phyloP scores from a whole-genome alignment of 2,888 invertebrate species.

The Stenodema calcarata region DNA sequence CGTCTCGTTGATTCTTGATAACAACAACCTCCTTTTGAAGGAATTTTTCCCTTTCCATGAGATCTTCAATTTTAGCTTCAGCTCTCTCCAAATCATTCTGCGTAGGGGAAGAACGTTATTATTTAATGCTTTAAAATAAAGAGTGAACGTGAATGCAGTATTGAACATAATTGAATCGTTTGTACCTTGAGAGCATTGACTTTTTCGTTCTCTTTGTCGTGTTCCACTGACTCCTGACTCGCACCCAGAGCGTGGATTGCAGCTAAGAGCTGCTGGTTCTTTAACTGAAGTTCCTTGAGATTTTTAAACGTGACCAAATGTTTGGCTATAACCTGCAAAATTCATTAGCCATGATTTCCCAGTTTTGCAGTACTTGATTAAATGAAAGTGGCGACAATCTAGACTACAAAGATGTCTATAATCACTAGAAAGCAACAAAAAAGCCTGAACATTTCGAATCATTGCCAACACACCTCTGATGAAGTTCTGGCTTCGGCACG shows the following conservation, averaged over 20 bases:
- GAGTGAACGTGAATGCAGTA: no score
- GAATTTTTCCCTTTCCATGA: constrained; percentile 54
- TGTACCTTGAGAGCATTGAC: constrained; percentile 52
- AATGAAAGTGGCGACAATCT: no score
- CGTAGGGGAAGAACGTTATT: neutral
- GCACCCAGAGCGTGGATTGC: constrained; percentile 85
- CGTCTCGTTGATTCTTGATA: constrained; percentile 56
- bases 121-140: neutral
- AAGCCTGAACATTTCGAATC: no score
- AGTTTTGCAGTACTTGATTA: neutral
- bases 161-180: no score
- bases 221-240: constrained; percentile 82
- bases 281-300: constrained; percentile 86
- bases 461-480: constrained; percentile 69
- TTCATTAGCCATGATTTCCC: neutral
- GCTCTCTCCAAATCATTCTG: constrained; percentile 50
- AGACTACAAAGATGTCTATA: no score
- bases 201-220: constrained; percentile 52
- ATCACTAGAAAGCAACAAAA: no score
- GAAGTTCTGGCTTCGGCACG: constrained; percentile 65
- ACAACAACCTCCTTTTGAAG: constrained; percentile 54
- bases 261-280: constrained; percentile 84
- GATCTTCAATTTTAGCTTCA: constrained; percentile 44
- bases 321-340: constrained; percentile 73
- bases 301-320: constrained; percentile 88